phyloP scores from a whole-genome alignment of 1,140 invertebrate species.

The Sitobion miscanthi region DNA sequence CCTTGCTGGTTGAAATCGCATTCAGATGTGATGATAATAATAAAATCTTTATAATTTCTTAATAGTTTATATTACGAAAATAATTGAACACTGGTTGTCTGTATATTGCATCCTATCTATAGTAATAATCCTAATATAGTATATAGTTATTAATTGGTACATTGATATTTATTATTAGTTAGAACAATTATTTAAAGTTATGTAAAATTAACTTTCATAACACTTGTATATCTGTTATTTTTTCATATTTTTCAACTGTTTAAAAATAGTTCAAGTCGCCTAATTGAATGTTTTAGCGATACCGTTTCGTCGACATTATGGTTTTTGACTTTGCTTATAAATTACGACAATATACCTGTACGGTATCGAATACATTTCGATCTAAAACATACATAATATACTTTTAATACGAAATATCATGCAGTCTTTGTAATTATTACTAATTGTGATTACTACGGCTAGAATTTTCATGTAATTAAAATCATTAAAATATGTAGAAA shows the following conservation, averaged over 20 bases:
- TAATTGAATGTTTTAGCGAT: not conserved
- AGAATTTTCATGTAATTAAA: too few relatives aligned
- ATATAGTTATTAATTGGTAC: not conserved
- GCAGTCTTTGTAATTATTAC: not conserved
- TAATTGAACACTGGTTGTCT: not conserved
- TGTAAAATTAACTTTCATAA: not conserved
- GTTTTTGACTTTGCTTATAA: not conserved
- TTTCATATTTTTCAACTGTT: not conserved
- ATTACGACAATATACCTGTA: not conserved
- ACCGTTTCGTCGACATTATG: not conserved
- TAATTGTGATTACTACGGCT: not conserved
- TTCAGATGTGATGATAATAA: not conserved
- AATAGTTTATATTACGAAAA: not conserved
- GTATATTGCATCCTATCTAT: not conserved
- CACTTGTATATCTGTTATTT: not conserved
- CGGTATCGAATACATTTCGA: too few relatives aligned
- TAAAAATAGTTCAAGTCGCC: not conserved
- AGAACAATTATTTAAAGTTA: not conserved
- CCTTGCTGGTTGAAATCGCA: not conserved
- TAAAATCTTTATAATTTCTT: not conserved
- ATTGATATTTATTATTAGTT: not conserved
- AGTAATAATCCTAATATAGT: too few relatives aligned
- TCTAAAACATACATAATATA: not conserved
- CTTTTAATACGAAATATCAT: not conserved
- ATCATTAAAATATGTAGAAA: too few relatives aligned